These are phyloP conservation scores for Argya squamiceps DNA, from an alignment of 2,797 vertebrate species.

Conservation along the genomic window DNA sequence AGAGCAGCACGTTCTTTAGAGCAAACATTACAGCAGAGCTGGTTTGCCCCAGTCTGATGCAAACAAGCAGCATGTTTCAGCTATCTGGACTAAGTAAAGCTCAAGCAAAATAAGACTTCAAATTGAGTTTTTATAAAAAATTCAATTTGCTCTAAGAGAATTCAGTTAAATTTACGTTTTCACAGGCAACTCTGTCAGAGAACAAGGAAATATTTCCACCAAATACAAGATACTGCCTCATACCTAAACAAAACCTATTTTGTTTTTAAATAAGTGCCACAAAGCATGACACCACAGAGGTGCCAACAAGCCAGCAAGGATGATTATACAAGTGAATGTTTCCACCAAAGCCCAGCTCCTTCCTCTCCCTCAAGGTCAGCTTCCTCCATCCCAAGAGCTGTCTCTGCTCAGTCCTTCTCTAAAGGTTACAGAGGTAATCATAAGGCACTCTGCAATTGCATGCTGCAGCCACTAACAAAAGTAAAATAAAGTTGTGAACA, in stretches of 20 bases:
- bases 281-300: neutral
- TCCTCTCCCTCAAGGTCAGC: neutral
- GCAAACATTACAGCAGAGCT: neutral
- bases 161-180: neutral
- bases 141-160: neutral
- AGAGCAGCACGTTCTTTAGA: neutral
- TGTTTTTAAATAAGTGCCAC: neutral
- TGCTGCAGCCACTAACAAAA: neutral
- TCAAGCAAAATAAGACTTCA: neutral
- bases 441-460: neutral
- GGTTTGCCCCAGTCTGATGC: neutral
- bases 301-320: neutral
- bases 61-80: neutral
- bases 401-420: neutral
- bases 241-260: neutral
- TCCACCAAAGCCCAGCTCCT: neutral
- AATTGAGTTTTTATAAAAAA: neutral
- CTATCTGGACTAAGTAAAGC: neutral
- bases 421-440: neutral
- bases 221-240: neutral
- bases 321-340: neutral
- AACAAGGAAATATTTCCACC: neutral
- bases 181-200: neutral
- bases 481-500: neutral
- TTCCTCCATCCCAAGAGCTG: neutral